Evolutionary conservation across 2,113 vertebrate species (phyloP).

Genomic region (Hyperoodon ampullatus): DNA sequence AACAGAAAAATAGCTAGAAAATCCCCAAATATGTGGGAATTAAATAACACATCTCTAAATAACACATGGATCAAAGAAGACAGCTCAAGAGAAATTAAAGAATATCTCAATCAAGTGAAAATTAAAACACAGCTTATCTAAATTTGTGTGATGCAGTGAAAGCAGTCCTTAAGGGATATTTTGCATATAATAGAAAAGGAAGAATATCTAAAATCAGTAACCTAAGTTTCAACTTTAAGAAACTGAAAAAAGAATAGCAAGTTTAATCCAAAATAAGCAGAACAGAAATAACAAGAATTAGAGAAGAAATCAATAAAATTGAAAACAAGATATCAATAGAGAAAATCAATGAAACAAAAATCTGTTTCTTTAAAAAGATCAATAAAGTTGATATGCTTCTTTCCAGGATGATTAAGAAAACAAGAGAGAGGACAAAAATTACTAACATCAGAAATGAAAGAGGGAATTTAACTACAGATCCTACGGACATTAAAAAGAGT

Average conservation of each 20-base stretch:
- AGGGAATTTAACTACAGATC: background rate
- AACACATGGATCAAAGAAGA: background rate
- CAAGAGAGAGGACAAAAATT: background rate
- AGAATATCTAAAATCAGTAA: background rate
- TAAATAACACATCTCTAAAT: background rate
- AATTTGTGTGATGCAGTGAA: background rate
- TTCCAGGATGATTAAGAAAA: background rate
- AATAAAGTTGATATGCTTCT: background rate
- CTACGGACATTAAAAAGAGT: background rate
- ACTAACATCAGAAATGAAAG: background rate
- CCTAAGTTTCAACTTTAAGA: background rate
- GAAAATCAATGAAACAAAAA: background rate
- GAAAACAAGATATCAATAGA: background rate
- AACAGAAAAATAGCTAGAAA: background rate
- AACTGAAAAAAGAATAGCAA: background rate
- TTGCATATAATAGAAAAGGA: background rate
- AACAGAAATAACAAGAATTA: background rate
- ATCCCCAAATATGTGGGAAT: background rate
- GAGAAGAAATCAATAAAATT: background rate
- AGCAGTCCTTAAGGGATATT: background rate
- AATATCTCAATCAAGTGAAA: background rate
- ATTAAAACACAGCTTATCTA: background rate
- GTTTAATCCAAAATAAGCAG: background rate
- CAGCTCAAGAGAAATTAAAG: background rate
- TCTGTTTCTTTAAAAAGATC: background rate